Evolutionary conservation across 2,113 vertebrate genomes (phyloP).

Genomic region (Syngnathoides biaculeatus): DNA sequence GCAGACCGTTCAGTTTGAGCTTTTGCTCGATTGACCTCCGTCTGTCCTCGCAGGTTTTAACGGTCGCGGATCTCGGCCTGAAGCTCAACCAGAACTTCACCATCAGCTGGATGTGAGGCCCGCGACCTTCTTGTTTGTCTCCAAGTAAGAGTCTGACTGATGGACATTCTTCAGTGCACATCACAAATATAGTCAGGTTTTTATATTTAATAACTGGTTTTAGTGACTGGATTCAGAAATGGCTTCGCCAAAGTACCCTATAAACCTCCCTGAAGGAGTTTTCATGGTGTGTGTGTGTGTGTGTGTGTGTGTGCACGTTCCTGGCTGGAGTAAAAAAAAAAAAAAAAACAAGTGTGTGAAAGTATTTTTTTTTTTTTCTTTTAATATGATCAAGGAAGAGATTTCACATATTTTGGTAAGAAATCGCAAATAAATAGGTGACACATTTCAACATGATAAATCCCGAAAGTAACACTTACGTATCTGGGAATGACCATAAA

Average conservation of each 20-base stretch:
- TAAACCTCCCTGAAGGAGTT: not conserved
- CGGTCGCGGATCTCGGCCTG: conserved; percentile 68
- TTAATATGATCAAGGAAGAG: not conserved
- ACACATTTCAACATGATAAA: not conserved
- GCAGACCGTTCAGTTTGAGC: too few relatives aligned
- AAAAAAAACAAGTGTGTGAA: not conserved
- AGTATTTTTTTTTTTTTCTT: not conserved
- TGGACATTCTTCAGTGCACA: not conserved
- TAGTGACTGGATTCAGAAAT: not conserved
- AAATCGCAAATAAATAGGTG: not conserved
- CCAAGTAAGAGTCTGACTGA: not conserved
- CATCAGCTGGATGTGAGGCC: conserved; percentile 75
- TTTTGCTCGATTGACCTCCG: not conserved
- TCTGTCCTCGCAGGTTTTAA: conserved; percentile 71
- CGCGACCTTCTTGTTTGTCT: not conserved
- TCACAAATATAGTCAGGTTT: not conserved
- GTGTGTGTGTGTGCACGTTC: not conserved
- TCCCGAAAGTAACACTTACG: not conserved
- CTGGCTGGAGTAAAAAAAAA: not conserved
- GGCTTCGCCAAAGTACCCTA: conserved; percentile 2
- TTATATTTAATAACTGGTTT: not conserved
- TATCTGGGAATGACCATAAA: too few relatives aligned
- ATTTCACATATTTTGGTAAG: not conserved
- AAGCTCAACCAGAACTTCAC: conserved; percentile 79
- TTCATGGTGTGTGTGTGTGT: not conserved